Conservation (phyloP, 2,888 invertebrate species). For the Hemicrepidius hirtus region DNA sequence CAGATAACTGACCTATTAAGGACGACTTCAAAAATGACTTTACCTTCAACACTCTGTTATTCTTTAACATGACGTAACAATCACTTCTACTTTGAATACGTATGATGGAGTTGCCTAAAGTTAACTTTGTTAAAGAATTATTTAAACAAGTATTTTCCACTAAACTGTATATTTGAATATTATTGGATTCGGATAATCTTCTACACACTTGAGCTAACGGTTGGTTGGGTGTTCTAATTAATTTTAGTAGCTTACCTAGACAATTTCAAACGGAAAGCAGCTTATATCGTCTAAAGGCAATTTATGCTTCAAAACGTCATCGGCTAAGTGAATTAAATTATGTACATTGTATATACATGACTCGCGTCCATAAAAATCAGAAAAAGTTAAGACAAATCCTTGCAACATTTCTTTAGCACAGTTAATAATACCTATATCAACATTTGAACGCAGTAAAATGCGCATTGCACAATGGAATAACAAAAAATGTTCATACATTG, state of each 20-base stretch:
- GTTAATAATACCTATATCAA: not conserved
- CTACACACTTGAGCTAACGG: constrained; percentile 18
- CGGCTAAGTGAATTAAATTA: not conserved
- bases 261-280: constrained; percentile 12
- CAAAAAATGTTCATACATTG: not conserved
- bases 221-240: not conserved
- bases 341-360: not conserved
- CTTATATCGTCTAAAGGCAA: constrained; percentile 12
- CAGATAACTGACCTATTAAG: not conserved
- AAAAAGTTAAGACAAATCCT: not conserved
- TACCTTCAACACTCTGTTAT: not conserved
- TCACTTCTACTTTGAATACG: constrained; percentile 1
- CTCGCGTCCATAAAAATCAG: not conserved
- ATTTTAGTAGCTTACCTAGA: not conserved
- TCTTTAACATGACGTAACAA: not conserved
- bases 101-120: not conserved
- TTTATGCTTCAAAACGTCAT: constrained; percentile 4
- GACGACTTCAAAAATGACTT: not conserved
- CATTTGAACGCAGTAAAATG: not conserved
- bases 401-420: not conserved
- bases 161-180: not conserved
- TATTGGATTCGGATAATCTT: constrained; percentile 3
- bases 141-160: not conserved
- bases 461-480: constrained; percentile 4
- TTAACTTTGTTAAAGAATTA: not conserved